Conservation (phyloP, 2,888 invertebrate genomes). For the Erannis defoliaria region DNA sequence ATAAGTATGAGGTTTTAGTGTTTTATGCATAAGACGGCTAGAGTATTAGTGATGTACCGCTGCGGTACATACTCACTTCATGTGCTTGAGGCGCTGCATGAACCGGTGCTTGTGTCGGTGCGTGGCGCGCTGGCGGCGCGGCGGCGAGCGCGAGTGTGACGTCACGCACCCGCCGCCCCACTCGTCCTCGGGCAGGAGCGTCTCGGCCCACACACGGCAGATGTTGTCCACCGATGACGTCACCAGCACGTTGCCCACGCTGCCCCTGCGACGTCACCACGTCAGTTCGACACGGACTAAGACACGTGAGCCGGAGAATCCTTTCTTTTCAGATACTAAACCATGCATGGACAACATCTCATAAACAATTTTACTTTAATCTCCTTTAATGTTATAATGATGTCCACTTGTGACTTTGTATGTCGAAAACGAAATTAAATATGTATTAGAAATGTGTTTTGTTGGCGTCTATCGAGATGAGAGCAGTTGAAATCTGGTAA, state of each 20-base stretch:
- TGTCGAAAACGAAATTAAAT: no score
- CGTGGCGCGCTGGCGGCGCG: conserved; percentile 90
- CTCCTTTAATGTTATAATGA: no score
- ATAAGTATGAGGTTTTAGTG: no score
- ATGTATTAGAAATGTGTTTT: no score
- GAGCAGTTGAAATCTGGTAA: no score
- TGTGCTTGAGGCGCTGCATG: conserved; percentile 98
- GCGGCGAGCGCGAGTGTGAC: conserved; percentile 89
- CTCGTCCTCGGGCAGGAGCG: conserved; percentile 98
- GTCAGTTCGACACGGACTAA: conserved; percentile 14
- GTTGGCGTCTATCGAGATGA: no score
- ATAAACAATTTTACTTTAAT: no score
- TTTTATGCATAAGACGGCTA: no score
- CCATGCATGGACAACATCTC: no score
- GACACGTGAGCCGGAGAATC: conserved; percentile 2
- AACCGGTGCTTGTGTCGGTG: conserved; percentile 98
- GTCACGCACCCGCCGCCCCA: conserved; percentile 85
- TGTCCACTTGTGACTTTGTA: no score
- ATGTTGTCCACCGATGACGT: conserved; percentile 99
- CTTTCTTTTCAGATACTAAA: neutral
- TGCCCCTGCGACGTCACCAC: conserved; percentile 88
- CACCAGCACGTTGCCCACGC: conserved; percentile 98
- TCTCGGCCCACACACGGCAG: conserved; percentile 99
- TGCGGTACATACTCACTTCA: conserved; percentile 90
- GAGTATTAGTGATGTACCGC: conserved; percentile 37